These are phyloP conservation scores for Rhagonycha lutea DNA, from an alignment of 2,888 invertebrate genomes.

Conservation along the genomic window DNA sequence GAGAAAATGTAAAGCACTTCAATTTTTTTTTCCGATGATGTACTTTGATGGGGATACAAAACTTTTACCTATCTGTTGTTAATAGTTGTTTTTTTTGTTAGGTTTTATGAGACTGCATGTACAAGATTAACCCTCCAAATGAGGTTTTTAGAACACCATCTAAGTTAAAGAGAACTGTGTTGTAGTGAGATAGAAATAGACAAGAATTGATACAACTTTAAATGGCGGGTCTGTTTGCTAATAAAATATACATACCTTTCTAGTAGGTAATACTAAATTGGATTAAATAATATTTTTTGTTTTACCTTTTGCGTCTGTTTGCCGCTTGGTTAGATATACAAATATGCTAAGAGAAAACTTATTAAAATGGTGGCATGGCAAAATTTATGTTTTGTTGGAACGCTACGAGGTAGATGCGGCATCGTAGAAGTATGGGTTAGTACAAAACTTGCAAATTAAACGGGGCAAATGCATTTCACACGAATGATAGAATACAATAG, in stretches of 20 bases:
- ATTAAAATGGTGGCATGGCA: neutral
- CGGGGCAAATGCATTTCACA: slow-evolving; percentile 25
- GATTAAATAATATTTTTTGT: neutral
- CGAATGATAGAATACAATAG: slow-evolving; percentile 30
- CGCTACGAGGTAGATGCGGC: neutral
- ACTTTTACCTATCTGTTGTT: slow-evolving; percentile 47
- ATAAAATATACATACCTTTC: neutral
- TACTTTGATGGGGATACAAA: slow-evolving; percentile 40
- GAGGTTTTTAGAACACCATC: slow-evolving; percentile 17
- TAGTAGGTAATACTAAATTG: neutral
- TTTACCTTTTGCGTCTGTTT: neutral
- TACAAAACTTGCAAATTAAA: slow-evolving; percentile 23
- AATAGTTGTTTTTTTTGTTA: slow-evolving; percentile 50
- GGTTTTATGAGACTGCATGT: slow-evolving; percentile 43
- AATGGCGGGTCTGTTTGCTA: neutral
- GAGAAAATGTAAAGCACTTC: neutral
- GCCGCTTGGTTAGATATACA: neutral
- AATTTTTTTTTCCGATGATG: slow-evolving; percentile 10
- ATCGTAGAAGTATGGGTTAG: slow-evolving; percentile 7
- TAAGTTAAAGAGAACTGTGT: neutral
- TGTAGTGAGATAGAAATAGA: neutral
- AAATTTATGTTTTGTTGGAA: neutral
- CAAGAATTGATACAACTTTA: neutral
- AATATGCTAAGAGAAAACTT: neutral
- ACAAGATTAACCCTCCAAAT: slow-evolving; percentile 44